Percentiles rank a stretch among this genome's conserved stretches.
Conservation (phyloP, 2,113 vertebrate species). For the Synchiropus splendidus region DNA sequence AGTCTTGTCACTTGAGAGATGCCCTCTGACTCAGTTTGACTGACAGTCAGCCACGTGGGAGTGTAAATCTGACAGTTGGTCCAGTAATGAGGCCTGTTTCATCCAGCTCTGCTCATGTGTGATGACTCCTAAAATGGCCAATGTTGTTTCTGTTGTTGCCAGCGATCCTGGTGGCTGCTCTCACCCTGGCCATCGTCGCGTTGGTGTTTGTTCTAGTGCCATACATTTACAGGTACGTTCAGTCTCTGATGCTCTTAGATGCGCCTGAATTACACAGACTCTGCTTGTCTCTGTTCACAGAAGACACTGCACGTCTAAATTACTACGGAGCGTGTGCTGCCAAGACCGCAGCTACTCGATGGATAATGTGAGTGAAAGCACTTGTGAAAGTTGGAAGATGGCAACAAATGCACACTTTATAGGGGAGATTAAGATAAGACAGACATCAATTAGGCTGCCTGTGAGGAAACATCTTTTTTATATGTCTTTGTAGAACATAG, state of each 20-base stretch:
- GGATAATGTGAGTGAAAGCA: slow-evolving; percentile 56
- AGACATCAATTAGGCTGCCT: no score
- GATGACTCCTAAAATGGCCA: slow-evolving; percentile 3
- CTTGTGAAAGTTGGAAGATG: not conserved
- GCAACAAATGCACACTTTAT: no score
- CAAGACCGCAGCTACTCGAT: slow-evolving; percentile 21
- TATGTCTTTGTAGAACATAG: no score
- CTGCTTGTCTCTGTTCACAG: slow-evolving; percentile 34
- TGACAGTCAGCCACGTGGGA: slow-evolving; percentile 28
- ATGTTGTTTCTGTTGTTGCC: slow-evolving; percentile 11
- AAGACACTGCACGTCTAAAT: slow-evolving; percentile 39
- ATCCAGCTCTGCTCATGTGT: no score
- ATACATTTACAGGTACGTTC: slow-evolving; percentile 52
- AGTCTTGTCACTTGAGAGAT: slow-evolving; percentile 46
- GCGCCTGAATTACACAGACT: slow-evolving; percentile 3
- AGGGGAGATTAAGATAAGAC: no score
- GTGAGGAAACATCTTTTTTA: no score
- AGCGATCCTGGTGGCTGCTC: slow-evolving; percentile 60
- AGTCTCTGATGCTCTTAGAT: not conserved
- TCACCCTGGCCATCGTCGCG: slow-evolving; percentile 39
- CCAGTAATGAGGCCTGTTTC: no score
- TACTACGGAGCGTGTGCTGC: slow-evolving; percentile 41
- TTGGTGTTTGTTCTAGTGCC: slow-evolving; percentile 35
- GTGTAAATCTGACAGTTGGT: no score
- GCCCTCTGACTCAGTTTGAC: slow-evolving; percentile 37